Base-by-base conservation (phyloP, 1,140 invertebrate genomes). In the roundworm (Caenorhabditis elegans) region DNA sequence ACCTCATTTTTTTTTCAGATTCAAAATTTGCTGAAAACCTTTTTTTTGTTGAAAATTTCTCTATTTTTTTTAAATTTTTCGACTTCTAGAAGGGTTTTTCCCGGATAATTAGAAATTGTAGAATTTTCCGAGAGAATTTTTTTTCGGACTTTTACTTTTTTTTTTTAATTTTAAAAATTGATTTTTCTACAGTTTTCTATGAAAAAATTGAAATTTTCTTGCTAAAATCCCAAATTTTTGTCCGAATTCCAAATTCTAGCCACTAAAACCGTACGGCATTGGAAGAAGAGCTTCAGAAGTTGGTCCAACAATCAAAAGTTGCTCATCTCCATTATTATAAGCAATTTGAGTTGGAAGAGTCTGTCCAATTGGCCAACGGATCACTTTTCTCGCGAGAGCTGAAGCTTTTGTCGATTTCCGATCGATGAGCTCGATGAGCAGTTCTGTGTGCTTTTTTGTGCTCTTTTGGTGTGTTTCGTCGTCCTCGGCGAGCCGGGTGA, bases 351-450 rank as follows among this genome's bases (percentile, higher is more conserved):
- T 39, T 5, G 60, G 60, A 70, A 70, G 60, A 17, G 60, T 39
- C 34, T 70, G 60, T 70, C 60, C 60, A n/a, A 70, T 70, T 19
- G 60, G 60, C 60, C 60, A 70, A 39, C 60, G n/a, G 5, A 70
- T 11, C 17, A 39, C 34, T 70, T 70, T 70, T 43, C 22, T 70
- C 19, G 60, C 60, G 34, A 70, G 13, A 10, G 60, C 60, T 2
- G 60, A 31, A 2, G 60, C 60, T 22, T 70, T 70, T 3, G 5
- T 6, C 5, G 60, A 31, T 22, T 70, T 70, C 43, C 22, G 36
- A 39, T 70, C 60, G 19, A 43, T 70, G 5, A 70, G 26, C 19
- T 70, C 34, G 22, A 70, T 43, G 6, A 36, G n/a, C 5, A 70
- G 19, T 13, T 70, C 60, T 2, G 60, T 39, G 19, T 70, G 60